Percentiles rank a stretch among this genome's conserved stretches.
Evolutionary conservation across 2,113 vertebrate species (phyloP).

Genomic region (Aegotheles bennettii): DNA sequence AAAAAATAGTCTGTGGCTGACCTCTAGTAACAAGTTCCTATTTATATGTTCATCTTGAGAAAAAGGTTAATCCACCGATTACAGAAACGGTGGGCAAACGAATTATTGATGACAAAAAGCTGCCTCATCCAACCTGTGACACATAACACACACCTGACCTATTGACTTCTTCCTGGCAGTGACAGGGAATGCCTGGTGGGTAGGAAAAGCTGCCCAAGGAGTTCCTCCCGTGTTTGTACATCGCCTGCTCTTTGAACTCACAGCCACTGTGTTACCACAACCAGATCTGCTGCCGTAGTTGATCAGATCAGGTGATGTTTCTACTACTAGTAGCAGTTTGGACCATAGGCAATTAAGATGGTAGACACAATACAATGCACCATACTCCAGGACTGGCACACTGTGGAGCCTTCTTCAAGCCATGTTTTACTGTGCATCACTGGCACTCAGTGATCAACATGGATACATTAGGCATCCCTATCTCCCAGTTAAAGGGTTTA

Average conservation of each 20-base stretch:
- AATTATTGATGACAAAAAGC: background rate
- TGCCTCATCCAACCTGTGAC: background rate
- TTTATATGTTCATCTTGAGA: background rate
- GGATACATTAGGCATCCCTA: background rate
- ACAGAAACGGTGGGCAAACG: background rate
- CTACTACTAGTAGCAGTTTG: background rate
- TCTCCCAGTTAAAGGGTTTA: background rate
- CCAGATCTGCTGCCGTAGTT: rapidly evolving
- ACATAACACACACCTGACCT: background rate
- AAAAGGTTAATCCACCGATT: constrained; percentile 47
- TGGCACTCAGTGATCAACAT: background rate
- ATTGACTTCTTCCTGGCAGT: background rate
- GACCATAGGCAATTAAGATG: background rate
- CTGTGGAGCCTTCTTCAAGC: background rate
- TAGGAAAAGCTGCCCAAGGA: background rate
- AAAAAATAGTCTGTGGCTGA: constrained; percentile 37
- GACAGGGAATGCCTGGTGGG: background rate
- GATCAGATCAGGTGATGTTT: background rate
- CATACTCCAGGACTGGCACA: background rate
- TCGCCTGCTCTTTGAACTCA: background rate
- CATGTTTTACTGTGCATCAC: background rate
- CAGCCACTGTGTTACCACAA: background rate
- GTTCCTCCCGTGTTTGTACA: background rate
- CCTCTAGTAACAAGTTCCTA: background rate
- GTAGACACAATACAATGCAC: background rate